Conservation (phyloP, 2,113 vertebrate species). For the Bambusicola thoracicus region DNA sequence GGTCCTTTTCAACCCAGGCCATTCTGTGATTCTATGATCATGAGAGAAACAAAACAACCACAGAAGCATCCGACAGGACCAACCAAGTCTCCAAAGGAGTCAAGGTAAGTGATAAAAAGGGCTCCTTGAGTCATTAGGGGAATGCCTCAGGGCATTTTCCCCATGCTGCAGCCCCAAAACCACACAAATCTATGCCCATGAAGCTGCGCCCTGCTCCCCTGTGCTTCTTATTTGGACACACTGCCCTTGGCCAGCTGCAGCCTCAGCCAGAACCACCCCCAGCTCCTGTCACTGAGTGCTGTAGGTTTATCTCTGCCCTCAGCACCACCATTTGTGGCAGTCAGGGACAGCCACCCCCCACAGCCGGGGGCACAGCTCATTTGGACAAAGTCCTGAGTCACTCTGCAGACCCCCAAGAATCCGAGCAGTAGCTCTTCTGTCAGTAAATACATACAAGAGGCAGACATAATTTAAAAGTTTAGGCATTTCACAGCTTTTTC, state of each 20-base stretch:
- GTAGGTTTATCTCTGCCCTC: not conserved
- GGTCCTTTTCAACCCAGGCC: too few species aligned
- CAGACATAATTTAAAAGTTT: not conserved
- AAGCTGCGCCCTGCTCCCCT: not conserved
- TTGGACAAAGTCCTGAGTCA: not conserved
- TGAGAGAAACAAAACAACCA: not conserved
- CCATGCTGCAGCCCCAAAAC: not conserved
- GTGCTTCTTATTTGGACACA: accelerated
- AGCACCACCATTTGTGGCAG: not conserved
- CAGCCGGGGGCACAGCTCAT: accelerated
- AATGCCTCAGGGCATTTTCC: not conserved
- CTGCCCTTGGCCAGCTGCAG: accelerated
- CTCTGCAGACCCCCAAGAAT: not conserved
- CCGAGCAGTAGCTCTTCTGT: not conserved
- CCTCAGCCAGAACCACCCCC: accelerated
- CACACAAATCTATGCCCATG: accelerated
- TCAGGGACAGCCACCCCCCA: not conserved
- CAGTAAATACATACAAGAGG: not conserved
- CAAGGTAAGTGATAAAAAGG: not conserved
- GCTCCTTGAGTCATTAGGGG: not conserved
- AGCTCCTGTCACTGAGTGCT: not conserved
- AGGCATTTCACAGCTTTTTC: not conserved
- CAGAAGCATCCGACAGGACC: not conserved
- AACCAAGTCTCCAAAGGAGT: not conserved
- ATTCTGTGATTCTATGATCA: too few species aligned